phyloP scores from a whole-genome alignment of 2,113 vertebrate genomes.

The Chunga burmeisteri region DNA sequence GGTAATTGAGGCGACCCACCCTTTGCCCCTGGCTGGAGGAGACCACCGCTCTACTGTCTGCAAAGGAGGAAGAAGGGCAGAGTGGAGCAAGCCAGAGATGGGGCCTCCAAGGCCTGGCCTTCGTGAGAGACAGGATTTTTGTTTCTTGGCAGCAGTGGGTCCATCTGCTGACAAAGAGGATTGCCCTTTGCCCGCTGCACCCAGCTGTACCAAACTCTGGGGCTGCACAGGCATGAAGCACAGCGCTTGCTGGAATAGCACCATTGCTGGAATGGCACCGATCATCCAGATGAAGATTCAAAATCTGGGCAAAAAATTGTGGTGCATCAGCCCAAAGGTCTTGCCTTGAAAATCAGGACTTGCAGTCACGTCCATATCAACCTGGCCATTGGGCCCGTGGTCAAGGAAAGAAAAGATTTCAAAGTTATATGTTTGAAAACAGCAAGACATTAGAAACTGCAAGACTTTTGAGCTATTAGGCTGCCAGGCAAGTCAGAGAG shows the following conservation, averaged over 20 bases:
- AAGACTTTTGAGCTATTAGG: constrained; percentile 42
- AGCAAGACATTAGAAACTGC: background rate
- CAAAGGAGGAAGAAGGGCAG: background rate
- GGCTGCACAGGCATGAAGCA: background rate
- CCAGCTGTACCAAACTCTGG: background rate
- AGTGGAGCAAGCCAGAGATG: background rate
- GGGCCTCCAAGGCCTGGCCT: background rate
- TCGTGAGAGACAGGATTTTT: background rate
- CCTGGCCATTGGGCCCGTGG: background rate
- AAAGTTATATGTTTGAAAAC: background rate
- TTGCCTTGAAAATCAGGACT: background rate
- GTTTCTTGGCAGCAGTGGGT: background rate
- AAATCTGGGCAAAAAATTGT: background rate
- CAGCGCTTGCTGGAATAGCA: background rate
- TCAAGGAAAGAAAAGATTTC: background rate
- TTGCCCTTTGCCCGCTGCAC: background rate
- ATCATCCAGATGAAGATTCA: background rate
- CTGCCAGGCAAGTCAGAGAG: constrained; percentile 46
- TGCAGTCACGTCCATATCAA: background rate
- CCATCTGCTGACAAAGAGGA: background rate
- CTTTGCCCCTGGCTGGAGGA: background rate
- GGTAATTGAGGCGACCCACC: background rate
- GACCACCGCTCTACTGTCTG: background rate
- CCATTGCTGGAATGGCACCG: too few relatives aligned
- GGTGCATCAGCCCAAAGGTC: background rate